Evolutionary conservation across 2,113 vertebrate species (phyloP).

Genomic region (Pitta sordida): DNA sequence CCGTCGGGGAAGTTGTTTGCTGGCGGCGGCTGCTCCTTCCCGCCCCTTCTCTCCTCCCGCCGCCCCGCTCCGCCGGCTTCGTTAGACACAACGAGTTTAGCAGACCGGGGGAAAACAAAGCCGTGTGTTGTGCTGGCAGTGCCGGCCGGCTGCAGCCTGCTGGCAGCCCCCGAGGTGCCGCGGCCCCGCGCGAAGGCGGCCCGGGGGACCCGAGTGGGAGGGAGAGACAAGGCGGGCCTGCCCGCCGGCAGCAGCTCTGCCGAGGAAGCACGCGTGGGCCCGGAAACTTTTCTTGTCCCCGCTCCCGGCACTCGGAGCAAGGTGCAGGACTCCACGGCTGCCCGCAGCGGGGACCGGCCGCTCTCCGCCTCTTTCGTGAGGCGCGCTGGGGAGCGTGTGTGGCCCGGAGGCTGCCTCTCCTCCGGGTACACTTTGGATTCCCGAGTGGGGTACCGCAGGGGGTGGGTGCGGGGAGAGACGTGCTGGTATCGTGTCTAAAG

Average conservation of each 20-base stretch:
- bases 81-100: slow-evolving; percentile 54
- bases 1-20: slow-evolving; percentile 73
- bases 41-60: background rate
- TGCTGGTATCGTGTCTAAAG: background rate
- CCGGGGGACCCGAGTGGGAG: slow-evolving; percentile 16
- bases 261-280: background rate
- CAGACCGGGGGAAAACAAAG: slow-evolving; percentile 69
- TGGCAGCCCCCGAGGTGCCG: slow-evolving; percentile 56
- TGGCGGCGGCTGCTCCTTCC: background rate
- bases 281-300: background rate
- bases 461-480: background rate
- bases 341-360: background rate
- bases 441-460: background rate
- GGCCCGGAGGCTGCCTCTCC: background rate
- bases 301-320: background rate
- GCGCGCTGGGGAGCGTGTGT: background rate
- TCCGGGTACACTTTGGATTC: background rate
- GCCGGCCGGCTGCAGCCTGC: slow-evolving; percentile 63
- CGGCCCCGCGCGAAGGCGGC: slow-evolving; percentile 31
- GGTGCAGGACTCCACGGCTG: background rate
- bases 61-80: background rate
- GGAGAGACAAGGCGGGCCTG: background rate
- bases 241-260: background rate
- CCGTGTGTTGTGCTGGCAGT: slow-evolving; percentile 53
- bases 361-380: background rate